Evolutionary conservation across 1,140 invertebrate species (phyloP), one percentile per base, ranked within the genome.

Genomic region (Philopotamus ludificatus): DNA sequence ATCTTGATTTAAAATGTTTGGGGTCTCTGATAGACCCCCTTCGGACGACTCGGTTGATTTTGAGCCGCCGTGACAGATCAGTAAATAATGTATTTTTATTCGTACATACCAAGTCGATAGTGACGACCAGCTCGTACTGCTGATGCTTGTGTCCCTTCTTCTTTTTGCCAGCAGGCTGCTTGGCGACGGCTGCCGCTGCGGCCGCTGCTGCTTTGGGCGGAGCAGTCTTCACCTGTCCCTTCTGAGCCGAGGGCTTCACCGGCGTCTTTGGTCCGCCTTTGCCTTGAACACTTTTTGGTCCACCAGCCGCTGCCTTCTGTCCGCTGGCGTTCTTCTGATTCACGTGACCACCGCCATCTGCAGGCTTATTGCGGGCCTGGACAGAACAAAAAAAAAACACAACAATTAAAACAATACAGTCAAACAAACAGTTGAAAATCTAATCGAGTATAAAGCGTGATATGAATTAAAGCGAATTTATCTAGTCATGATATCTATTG

Each of bases 121-220:
- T 92, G 63, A 92, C 90, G 65, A 88, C 86, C 25, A 92, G 83
- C 72, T 93, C 90, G 70, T 92, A 88, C 72, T 90, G 89, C 72
- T 91, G 89, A 70, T 90, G 85, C 71, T 89, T 85, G 70, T 90
- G 87, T 21, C 89, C 89, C 75, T 91, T 91, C 75, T 89, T 89
- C 72, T 84, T 83, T 76, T 90, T 90, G 26, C 76, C 77, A 50
- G 77, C 76, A 28, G 82, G 83, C 55, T 81, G 87, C 74, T 90
- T 89, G n/a, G 84, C 86, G 0, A 81, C 80, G 1, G 81, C 83
- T 26, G 81, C 78, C 79, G 10, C 77, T 65, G 71, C 70, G 3
- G 76, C 76, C 0, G 74, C 73, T 3, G 80, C 79, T 7, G 81
- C 81, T 69, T 85, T 85, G 0, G 82, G 82, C 0, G 83, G 79